These are phyloP conservation scores for Anthrax anthrax DNA, from an alignment of 2,888 invertebrate species.

Conservation along the genomic window DNA sequence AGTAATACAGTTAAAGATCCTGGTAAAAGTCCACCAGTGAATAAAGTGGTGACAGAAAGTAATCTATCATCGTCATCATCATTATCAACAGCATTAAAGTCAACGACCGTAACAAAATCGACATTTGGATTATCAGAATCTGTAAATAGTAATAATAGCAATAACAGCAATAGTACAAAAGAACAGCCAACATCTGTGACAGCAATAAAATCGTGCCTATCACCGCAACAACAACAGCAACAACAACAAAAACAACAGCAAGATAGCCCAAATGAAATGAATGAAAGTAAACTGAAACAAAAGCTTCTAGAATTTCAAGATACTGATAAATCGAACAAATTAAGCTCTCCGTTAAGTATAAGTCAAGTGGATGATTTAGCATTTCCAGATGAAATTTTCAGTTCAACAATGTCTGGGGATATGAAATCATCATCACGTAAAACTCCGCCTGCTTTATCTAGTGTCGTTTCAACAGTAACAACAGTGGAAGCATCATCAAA, in stretches of 20 bases:
- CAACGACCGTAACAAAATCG: not conserved
- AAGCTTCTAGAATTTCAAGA: conserved; percentile 33
- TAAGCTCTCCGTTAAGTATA: not conserved
- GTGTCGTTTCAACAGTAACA: not conserved
- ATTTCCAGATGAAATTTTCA: conserved; percentile 4
- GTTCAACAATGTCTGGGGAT: not conserved
- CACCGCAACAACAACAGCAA: not conserved
- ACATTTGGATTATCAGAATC: not conserved
- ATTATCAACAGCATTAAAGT: not conserved
- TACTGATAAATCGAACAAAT: not conserved
- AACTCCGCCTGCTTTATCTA: not conserved
- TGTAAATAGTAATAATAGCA: not conserved
- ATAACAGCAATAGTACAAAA: not conserved
- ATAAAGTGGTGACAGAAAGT: not conserved
- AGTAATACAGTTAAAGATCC: conserved; percentile 9
- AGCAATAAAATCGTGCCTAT: conserved; percentile 28
- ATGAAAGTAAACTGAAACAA: conserved; percentile 44
- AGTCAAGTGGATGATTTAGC: not conserved
- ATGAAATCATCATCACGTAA: not conserved
- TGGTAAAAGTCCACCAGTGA: conserved; percentile 10
- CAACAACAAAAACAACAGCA: conserved; percentile 28
- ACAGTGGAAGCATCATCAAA: not conserved
- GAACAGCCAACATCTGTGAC: conserved; percentile 29
- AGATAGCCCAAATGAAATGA: conserved; percentile 34
- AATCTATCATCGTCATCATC: not conserved